Percentiles rank a stretch among this genome's conserved stretches.
Evolutionary conservation across 2,888 invertebrate species (phyloP).

Genomic region (Cyclophora albipunctata): DNA sequence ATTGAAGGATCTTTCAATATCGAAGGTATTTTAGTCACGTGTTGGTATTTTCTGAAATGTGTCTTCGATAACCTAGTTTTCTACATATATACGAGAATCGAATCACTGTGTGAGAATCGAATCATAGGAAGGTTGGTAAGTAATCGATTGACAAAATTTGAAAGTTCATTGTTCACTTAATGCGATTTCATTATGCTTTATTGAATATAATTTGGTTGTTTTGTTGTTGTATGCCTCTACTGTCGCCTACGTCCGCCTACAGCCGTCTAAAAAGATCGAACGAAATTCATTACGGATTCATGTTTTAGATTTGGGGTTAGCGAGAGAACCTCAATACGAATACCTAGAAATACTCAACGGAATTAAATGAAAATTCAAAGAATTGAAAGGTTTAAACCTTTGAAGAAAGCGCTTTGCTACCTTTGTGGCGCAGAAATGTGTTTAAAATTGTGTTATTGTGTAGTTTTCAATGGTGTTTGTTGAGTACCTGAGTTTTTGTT

Average conservation of each 20-base stretch:
- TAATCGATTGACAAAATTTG: conserved; percentile 20
- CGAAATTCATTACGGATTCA: conserved; percentile 3
- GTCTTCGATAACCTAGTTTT: too few species aligned
- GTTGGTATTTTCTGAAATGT: too few species aligned
- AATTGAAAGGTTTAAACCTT: too few species aligned
- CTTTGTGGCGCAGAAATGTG: too few species aligned
- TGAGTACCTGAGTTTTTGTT: conserved; percentile 39
- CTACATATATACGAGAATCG: too few species aligned
- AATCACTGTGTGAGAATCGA: too few species aligned
- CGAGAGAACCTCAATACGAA: too few species aligned
- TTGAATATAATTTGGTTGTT: conserved; percentile 30
- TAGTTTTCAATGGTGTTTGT: conserved; percentile 12
- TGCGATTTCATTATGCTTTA: conserved; percentile 33
- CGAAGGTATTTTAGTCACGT: background rate
- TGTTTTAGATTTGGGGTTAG: background rate
- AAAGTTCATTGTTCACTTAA: conserved; percentile 41
- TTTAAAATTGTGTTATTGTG: too few species aligned
- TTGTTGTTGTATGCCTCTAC: conserved; percentile 24
- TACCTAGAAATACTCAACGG: too few species aligned
- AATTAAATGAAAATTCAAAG: too few species aligned
- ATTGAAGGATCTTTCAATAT: background rate
- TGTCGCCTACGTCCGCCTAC: conserved; percentile 47
- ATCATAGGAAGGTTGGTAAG: background rate
- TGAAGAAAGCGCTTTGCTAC: too few species aligned
- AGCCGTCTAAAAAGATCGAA: conserved; percentile 5